Base-by-base conservation (phyloP, 2,797 vertebrate genomes). In the Hylomyscus alleni region DNA sequence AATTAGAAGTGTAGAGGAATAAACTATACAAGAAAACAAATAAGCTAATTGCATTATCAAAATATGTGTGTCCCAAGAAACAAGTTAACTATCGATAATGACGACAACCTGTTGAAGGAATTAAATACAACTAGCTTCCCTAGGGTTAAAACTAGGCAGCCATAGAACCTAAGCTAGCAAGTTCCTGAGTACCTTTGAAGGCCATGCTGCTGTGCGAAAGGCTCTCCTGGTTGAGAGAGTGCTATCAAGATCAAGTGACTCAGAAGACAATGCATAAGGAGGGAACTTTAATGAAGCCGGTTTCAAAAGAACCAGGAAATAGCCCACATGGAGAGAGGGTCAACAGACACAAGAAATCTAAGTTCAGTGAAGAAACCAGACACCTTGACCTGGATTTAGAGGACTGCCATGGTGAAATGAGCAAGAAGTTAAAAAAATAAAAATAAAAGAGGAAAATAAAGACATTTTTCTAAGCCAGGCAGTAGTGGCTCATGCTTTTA, bases 261-360 rank as follows among this genome's bases (percentile, higher is more conserved):
- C 19, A 1, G 99, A 99, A 96, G 99, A 99, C 90, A 99, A 99
- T 54, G 34, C 4, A 0, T 11, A 98, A 99, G 99, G 99, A 97
- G 93, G 99, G 99, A 58, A 98, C 98, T 89, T 97, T 99, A 54
- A 97, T 99, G 22, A 99, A 99, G 97, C 99, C 99, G 99, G 99
- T 99, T 72, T 37, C n/a, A 87, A 72, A 37, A 69, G 84, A 58
- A 44, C n/a, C 86, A 96, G 91, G 92, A 97, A 96, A 37, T 34
- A 40, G 95, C 85, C 52, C 94, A 65, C n/a, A 10, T 58, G 69
- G 47, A 75, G 86, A 58, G 37, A 37, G 22, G 31, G 20, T 56
- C 20, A 88, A 75, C n/a, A 58, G 69, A 58, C 26, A 56, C 24
- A 75, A 58, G 52, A 75, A 56, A 73, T 29, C 22, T 29, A 54